Evolutionary conservation across 2,888 invertebrate genomes (phyloP), one percentile per base, ranked within the genome.

Genomic region (Mongoloraphidia duomilia): DNA sequence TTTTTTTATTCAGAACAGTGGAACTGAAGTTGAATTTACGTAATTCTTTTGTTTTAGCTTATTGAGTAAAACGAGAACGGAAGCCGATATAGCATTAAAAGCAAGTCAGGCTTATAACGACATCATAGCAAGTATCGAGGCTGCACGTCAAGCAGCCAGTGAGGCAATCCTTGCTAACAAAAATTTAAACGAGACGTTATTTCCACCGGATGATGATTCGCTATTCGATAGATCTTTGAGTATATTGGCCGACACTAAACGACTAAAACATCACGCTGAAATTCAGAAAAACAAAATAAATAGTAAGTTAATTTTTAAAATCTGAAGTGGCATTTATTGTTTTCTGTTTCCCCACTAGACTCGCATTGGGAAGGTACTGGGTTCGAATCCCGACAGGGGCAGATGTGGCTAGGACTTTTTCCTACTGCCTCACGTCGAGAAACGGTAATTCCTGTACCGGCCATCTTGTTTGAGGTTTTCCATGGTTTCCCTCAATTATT

Each of bases 101-200:
- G 81, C 80, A 0, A 78, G 78, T 48, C 72, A 74, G 52, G 78
- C 77, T 1, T 82, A 88, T 55, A 79, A 82, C 51, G 80, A 82
- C 47, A 87, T 93, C 1, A 77, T 83, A 0, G 76, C 79, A 47
- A 81, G 82, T 14, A 77, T 92, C 47, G 65, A 72, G 9, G 76
- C 76, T 39, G 86, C 85, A 0, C 74, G 70, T 55, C 69, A 75
- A 35, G 78, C 80, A 58, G 76, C 80, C 0, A 65, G 67, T 40
- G 77, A 80, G 53, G 84, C 85, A 4, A 52, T 34, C 4, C 33
- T n/a, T 26, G n/a, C 42, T 10, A 36, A 26, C 17, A 36, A 12
- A 9, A 17, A 14, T 9, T 36, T 36, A 36, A 50, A 49, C 38
- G 38, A 43, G 40, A 41, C 44, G 1, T 12, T 39, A 3, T 65